Evolutionary conservation across 2,888 invertebrate species (phyloP), one percentile per base, ranked within the genome.

Genomic region (Venustoraphidia nigricollis): DNA sequence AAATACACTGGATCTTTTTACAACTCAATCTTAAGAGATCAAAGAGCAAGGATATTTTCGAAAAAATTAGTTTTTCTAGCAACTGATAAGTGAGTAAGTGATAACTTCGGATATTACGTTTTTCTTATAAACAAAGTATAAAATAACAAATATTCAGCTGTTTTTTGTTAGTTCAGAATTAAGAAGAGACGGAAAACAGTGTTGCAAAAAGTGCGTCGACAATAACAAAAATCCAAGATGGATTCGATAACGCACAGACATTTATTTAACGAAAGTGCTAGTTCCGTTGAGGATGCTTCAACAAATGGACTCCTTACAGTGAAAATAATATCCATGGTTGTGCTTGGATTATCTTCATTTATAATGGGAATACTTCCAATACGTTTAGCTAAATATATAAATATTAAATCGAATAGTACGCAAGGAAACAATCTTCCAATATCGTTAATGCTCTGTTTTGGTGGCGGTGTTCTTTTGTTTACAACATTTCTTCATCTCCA

Each of bases 401-500:
- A 62, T 44, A 56, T 65, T 40, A 57, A 62, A 11, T 59, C 58
- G 37, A 59, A 62, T 46, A 64, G 62, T 37, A 35, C 41, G 14
- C 34, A 41, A 35, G 63, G 64, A 51, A 65, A 73, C 59, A 71
- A 72, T 57, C 61, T 76, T 10, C 57, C 71, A 52, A 70, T 77
- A 39, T 77, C 77, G 3, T 60, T 77, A 53, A 61, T 79, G 46
- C 65, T 79, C 44, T 78, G 77, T 58, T 78, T 79, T 59, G 79
- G 79, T 11, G 79, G 79, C 27, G 80, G 80, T 11, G 79, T 80
- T 8, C 64, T 80, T 27, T 65, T 80, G 10, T 77, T 75, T 59
- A 80, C 80, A 13, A 76, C 77, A 9, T 77, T 80, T 58, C 62
- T 79, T 5, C 80, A 80, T 56, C 64, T 80, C 37, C 75, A 79